Evolutionary conservation across 2,888 invertebrate genomes (phyloP).

Genomic region (Bugula neritina): DNA sequence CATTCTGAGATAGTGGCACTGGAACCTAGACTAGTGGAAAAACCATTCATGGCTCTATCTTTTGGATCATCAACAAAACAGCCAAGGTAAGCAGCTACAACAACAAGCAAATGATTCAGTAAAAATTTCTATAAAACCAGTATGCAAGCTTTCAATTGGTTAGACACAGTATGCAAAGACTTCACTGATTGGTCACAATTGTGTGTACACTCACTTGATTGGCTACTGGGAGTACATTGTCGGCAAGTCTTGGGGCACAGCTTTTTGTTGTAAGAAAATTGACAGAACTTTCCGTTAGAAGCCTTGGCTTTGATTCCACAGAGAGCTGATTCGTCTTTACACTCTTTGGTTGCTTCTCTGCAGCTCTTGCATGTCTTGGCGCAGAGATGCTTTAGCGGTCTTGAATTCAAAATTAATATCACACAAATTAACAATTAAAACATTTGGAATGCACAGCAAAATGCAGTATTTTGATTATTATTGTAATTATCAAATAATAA

Average conservation of each 20-base stretch:
- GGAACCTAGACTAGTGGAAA: background rate
- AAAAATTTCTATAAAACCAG: no score
- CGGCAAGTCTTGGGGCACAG: background rate
- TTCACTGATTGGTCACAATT: no score
- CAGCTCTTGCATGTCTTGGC: background rate
- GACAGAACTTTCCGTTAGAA: background rate
- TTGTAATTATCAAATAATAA: no score
- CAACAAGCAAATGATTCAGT: no score
- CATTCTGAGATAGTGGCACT: background rate
- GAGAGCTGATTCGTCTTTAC: background rate
- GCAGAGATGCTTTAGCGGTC: background rate
- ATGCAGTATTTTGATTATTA: no score
- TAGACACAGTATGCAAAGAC: no score
- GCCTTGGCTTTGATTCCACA: background rate
- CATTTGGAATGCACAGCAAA: no score
- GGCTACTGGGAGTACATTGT: background rate
- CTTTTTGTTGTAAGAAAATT: background rate
- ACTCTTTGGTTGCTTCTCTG: background rate
- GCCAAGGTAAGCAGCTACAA: conserved; percentile 11
- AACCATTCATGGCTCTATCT: conserved; percentile 1
- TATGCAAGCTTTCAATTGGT: no score
- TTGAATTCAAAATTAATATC: no score
- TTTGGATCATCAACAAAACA: background rate
- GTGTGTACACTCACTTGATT: background rate
- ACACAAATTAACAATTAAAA: no score